Percentiles rank a stretch among this genome's conserved stretches.
Conservation (phyloP, 2,113 vertebrate species). For the Trichomycterus rosablanca region DNA sequence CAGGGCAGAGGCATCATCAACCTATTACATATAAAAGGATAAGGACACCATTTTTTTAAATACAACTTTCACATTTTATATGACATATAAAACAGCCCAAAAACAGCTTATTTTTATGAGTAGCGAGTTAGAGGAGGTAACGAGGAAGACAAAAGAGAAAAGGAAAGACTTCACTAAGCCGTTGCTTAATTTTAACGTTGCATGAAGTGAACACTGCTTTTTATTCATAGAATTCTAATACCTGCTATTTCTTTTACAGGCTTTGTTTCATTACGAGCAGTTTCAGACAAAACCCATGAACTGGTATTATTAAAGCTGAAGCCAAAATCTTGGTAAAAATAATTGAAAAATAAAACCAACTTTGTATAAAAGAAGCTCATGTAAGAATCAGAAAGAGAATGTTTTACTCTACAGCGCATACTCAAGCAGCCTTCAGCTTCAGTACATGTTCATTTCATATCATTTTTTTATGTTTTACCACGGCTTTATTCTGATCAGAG, state of each 20-base stretch:
- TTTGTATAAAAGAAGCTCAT: constrained; percentile 27
- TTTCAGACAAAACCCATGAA: constrained; percentile 37
- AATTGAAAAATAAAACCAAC: constrained; percentile 28
- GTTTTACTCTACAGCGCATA: background rate
- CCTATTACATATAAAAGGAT: constrained; percentile 54
- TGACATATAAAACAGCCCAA: constrained; percentile 40
- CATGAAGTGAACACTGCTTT: constrained; percentile 32
- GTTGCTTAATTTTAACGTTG: constrained; percentile 40
- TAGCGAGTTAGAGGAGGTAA: constrained; percentile 7
- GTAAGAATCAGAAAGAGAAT: background rate
- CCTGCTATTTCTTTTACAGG: constrained; percentile 39
- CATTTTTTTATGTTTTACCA: too few relatives aligned
- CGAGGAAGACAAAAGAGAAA: background rate
- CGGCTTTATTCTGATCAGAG: too few relatives aligned
- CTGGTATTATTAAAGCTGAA: constrained; percentile 39
- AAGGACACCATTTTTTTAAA: constrained; percentile 26
- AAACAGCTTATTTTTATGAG: constrained; percentile 31
- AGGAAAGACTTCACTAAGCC: constrained; percentile 38
- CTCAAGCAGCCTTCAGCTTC: background rate
- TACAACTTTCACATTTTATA: constrained; percentile 31
- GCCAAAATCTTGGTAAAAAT: constrained; percentile 35
- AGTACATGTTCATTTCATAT: too few relatives aligned
- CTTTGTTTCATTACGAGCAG: constrained; percentile 40
- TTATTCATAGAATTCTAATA: constrained; percentile 41
- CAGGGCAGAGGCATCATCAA: constrained; percentile 55